Evolutionary conservation across 2,888 invertebrate genomes (phyloP).

Genomic region (Yponomeuta plumbellus): DNA sequence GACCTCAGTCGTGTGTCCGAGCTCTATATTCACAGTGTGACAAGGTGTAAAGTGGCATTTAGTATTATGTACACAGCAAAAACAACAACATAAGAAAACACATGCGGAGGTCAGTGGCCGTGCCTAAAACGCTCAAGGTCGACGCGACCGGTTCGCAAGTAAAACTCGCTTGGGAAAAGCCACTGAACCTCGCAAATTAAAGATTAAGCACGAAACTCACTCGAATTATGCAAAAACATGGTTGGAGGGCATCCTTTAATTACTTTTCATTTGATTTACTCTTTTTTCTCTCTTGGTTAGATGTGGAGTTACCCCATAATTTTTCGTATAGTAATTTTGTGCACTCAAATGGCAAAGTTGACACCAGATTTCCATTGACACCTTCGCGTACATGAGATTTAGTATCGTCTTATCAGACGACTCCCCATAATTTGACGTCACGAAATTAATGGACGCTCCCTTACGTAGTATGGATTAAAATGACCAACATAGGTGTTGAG

Average conservation of each 20-base stretch:
- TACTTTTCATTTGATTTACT: no score
- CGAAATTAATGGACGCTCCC: no score
- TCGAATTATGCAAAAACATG: constrained; percentile 17
- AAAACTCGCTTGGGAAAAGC: constrained; percentile 1
- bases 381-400: no score
- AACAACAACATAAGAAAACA: constrained; percentile 46
- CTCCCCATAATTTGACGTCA: no score
- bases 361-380: no score
- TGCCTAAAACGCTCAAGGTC: constrained; percentile 20
- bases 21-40: constrained; percentile 65
- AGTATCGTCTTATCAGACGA: no score
- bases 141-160: not conserved
- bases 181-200: constrained; percentile 22
- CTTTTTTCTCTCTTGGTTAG: no score
- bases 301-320: no score
- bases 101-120: constrained; percentile 30
- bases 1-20: constrained; percentile 74
- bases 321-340: no score
- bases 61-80: constrained; percentile 70
- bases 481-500: not conserved
- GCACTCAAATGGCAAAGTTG: no score
- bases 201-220: constrained; percentile 27
- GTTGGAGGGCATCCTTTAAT: not conserved
- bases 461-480: not conserved
- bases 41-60: constrained; percentile 66